These are phyloP conservation scores for Ericerus pela DNA, from an alignment of 1,140 invertebrate species.

Conservation along the genomic window DNA sequence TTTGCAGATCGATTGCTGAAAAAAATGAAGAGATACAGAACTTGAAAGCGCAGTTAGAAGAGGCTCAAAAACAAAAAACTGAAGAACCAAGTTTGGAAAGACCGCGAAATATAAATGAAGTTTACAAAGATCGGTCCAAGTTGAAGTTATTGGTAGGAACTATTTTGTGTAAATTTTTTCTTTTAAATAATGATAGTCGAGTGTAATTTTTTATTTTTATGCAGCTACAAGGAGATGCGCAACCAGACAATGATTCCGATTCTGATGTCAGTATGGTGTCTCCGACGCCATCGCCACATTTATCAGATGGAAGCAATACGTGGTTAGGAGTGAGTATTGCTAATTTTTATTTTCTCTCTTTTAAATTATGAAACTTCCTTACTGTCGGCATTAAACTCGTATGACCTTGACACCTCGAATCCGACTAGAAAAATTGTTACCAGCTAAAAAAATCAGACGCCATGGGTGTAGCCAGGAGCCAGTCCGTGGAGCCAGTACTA, in stretches of 20 bases:
- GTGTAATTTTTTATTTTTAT: background rate
- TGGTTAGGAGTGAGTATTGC: background rate
- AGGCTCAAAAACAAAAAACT: background rate
- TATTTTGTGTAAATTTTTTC: background rate
- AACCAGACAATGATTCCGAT: background rate
- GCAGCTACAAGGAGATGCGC: background rate
- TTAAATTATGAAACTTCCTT: too few species aligned
- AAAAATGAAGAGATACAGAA: conserved; percentile 2
- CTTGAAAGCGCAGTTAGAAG: background rate
- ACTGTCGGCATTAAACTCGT: too few species aligned
- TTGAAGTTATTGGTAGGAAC: conserved; percentile 3
- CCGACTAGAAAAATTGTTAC: too few species aligned
- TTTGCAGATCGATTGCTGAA: background rate
- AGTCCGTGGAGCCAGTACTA: too few species aligned
- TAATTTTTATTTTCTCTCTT: too few species aligned
- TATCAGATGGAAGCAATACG: background rate
- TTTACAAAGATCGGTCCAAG: background rate
- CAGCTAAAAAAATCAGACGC: too few species aligned
- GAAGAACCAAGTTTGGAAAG: background rate
- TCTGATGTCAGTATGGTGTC: conserved; percentile 6
- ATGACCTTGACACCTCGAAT: too few species aligned
- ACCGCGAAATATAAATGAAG: background rate
- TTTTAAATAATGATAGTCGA: background rate
- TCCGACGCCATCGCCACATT: background rate
- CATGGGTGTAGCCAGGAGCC: too few species aligned